A percentile compares a stretch with the other conserved stretches of the same genome.
Conservation (phyloP, 2,797 vertebrate species). For the Notoglanidium macrostoma region DNA sequence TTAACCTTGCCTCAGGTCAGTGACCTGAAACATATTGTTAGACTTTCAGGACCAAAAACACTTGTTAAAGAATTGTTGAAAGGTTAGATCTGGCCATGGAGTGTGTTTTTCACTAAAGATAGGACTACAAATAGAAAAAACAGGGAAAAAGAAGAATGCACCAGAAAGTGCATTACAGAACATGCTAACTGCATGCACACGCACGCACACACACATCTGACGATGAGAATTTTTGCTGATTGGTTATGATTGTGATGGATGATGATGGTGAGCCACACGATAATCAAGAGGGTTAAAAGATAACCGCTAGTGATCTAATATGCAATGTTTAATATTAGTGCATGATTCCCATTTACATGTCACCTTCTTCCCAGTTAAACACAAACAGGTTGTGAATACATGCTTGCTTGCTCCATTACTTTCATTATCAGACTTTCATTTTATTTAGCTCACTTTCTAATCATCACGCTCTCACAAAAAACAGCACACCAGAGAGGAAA, state of each 20-base stretch:
- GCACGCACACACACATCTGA: not conserved
- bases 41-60: not conserved
- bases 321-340: not conserved
- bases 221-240: not conserved
- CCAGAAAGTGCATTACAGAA: not conserved
- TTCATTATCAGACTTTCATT: not conserved
- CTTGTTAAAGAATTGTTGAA: too few relatives aligned
- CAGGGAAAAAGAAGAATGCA: not conserved
- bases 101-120: not conserved
- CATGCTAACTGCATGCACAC: not conserved
- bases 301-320: not conserved
- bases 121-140: not conserved
- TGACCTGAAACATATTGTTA: constrained; percentile 8
- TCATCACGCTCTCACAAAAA: not conserved
- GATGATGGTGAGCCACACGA: not conserved
- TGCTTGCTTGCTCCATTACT: not conserved
- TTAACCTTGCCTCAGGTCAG: not conserved
- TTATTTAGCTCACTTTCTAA: not conserved
- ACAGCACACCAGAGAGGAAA: not conserved
- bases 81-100: not conserved
- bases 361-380: not conserved
- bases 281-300: not conserved
- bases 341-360: not conserved
- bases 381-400: not conserved
- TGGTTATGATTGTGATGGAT: not conserved